Base-by-base conservation (phyloP, 2,113 vertebrate species). In the Cyphomyrus discorhynchus region DNA sequence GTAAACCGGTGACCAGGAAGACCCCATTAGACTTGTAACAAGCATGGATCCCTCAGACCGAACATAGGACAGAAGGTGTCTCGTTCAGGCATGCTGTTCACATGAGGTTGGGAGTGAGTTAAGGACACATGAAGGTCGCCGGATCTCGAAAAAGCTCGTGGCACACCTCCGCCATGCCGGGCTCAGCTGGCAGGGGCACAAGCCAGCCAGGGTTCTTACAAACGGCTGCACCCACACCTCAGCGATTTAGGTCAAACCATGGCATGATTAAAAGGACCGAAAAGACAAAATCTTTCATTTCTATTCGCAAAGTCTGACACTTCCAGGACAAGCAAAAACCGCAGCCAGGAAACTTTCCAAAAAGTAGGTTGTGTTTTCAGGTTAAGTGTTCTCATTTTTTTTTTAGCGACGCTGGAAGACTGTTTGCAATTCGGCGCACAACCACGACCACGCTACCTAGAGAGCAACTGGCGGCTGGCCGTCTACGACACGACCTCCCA, bases 271-370 rank as follows among this genome's bases (percentile, higher is more conserved):
- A 80, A 80, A 42, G 74, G 74, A 80, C 21, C 24, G 5, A n/a
- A 86, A 50, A 86, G 74, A 47, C 83, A 50, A 86, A 49, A 27
- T 49, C 24, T 49, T 50, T 47, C 45, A 86, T 50, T 27, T 86
- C 47, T 86, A 86, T 86, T 49, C 47, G 24, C 47, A 86, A 86
- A n/a, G n/a, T 86, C 83, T 47, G 83, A 86, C 83, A 86, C 83
- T 86, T 86, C 45, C 83, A 86, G 83, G 83, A 86, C 83, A 86
- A 86, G 46, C 82, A 1, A 39, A 39, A 86, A 50, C 21, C 24
- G 13, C 83, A 49, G 83, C 83, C 45, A 50, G 83, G 3, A 86
- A 86, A 47, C 82, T 49, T 80, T 42, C 24, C 39, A 0, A 47
- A 85, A 85, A 45, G 17, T 85, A 85, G 46, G 42, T 21, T 85